These are phyloP conservation scores for Mesocricetus auratus DNA, from an alignment of 2,113 vertebrate species.

Conservation along the genomic window DNA sequence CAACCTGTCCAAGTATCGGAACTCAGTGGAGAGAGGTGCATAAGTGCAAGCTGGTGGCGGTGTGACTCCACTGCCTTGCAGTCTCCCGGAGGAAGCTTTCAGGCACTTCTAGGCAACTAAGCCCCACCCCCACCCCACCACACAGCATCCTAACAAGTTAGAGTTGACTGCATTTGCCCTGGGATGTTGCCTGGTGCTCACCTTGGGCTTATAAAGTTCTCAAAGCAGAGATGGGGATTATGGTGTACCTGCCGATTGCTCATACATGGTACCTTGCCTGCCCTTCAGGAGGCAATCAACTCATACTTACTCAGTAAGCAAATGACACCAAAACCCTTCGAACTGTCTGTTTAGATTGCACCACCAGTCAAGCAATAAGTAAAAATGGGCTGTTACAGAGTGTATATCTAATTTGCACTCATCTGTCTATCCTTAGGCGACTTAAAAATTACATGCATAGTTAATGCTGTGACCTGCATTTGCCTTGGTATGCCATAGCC, in stretches of 20 bases:
- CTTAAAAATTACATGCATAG: conserved; percentile 4
- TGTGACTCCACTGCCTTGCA: background rate
- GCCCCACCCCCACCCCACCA: background rate
- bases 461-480: background rate
- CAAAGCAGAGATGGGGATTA: background rate
- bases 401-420: background rate
- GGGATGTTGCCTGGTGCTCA: background rate
- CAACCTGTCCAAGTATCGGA: background rate
- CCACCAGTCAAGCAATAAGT: background rate
- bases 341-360: conserved; percentile 14
- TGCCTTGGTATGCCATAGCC: background rate
- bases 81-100: background rate
- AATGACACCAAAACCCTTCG: background rate
- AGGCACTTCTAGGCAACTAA: background rate
- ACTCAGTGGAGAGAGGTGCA: background rate
- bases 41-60: background rate
- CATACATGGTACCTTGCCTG: background rate
- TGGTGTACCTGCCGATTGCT: too few species aligned
- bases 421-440: background rate
- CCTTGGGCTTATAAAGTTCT: background rate
- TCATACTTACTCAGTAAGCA: background rate
- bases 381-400: conserved; percentile 21
- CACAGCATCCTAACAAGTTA: background rate
- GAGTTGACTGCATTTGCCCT: background rate
- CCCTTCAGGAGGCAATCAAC: background rate